Evolutionary conservation across 2,888 invertebrate species (phyloP).

Genomic region (Machimus rusticus): DNA sequence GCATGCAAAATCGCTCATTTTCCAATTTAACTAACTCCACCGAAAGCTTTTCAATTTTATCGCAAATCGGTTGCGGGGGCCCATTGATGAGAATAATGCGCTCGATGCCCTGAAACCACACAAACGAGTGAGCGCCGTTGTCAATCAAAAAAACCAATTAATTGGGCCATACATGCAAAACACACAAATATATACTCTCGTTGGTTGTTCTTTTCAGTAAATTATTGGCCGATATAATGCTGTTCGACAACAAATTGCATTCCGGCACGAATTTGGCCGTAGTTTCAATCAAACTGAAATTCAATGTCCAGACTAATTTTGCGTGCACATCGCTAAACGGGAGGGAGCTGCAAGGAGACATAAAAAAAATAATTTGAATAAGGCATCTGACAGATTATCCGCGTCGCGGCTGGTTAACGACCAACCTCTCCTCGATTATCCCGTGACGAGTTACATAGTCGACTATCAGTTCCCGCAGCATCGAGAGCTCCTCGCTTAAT

Average conservation of each 20-base stretch:
- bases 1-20: conserved; percentile 73
- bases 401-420: not conserved
- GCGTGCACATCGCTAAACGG: conserved; percentile 69
- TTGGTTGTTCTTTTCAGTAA: conserved; percentile 62
- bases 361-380: conserved; percentile 11
- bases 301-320: conserved; percentile 75
- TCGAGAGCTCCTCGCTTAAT: conserved; percentile 61
- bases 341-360: conserved; percentile 52
- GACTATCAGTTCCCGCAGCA: conserved; percentile 60
- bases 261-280: conserved; percentile 71
- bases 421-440: conserved; percentile 61
- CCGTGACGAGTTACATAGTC: conserved; percentile 62
- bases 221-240: conserved; percentile 68
- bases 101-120: conserved; percentile 69
- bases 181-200: conserved; percentile 63
- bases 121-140: conserved; percentile 52
- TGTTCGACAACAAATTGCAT: conserved; percentile 66
- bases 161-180: conserved; percentile 63
- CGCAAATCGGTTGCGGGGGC: conserved; percentile 67
- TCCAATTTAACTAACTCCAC: conserved; percentile 74
- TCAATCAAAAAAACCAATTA: conserved; percentile 58
- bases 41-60: conserved; percentile 73
- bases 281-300: conserved; percentile 79
- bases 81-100: conserved; percentile 65
- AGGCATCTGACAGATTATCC: not conserved